Base-by-base conservation (phyloP, 2,113 vertebrate genomes). In the Poecilia latipinna region DNA sequence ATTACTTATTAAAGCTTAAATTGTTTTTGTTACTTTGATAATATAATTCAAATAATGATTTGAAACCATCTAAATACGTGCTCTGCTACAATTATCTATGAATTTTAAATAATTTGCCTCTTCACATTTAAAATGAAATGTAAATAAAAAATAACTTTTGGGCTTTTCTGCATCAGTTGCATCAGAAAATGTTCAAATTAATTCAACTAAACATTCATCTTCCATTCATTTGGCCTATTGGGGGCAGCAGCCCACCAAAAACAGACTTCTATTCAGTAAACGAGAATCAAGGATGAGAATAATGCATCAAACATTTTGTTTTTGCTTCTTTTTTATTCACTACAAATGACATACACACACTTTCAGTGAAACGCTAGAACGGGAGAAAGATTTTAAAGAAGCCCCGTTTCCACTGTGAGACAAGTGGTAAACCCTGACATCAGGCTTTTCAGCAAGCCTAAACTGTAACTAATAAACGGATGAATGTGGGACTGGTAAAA, bases 161-260 rank as follows among this genome's bases (percentile, higher is more conserved):
- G 19, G 8, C n/a, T n/a, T n/a, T n/a, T n/a, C n/a, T n/a, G n/a
- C n/a, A n/a, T n/a, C n/a, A n/a, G n/a, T n/a, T n/a, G n/a, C n/a
- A n/a, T 61, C 11, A 39, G 22, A 26, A 60, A 26, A 26, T 62
- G 17, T 15, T 65, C 39, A 70, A 22, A 61, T 15, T 22, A 44
- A 6, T 61, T 15, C 37, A 8, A 4, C 69, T n/a, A 22, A 54
- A 64, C 51, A 35, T 75, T 37, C 60, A 17, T 11, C 61, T 32
- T 79, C 71, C 33, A 75, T 69, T 62, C 4, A 2, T 3, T 0
- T 31, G 62, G 67, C 91, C 93, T 87, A 90, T 70, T 90, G 94
- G 91, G 91, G 92, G 93, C 91, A 92, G 87, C 89, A 88, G 87
- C 69, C 70, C 69, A 90, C 86, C 91, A 88, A 78, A 86, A 83